Base-by-base conservation (phyloP, 92 coral and sea anemone species). In the Scolanthus callimorphus region DNA sequence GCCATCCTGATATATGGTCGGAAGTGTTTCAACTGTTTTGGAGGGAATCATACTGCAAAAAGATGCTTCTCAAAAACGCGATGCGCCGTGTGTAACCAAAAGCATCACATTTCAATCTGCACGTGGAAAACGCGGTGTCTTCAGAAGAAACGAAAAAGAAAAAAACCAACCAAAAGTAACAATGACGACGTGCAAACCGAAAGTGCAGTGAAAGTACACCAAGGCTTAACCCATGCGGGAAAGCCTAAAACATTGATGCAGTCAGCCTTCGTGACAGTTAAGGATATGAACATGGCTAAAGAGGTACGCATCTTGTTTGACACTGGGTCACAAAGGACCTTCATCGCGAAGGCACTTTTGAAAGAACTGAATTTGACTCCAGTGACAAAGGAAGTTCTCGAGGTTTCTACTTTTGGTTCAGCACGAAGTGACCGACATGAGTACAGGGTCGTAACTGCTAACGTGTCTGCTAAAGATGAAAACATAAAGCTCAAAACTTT, bases 241-340 rank as follows among this genome's bases (percentile, higher is more conserved):
- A 6, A 34, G 9, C 43, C 43, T 15, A 34, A 34, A 34, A 15
- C 52, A 31, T 15, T 34, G 43, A 34, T 34, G 43, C 43, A 34
- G 15, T 34, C 43, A 6, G 43, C 43, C 43, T 34, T 34, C 15
- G 15, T 6, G 6, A 15, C 9, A 34, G 43, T 6, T 15, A 34
- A 34, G 15, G 6, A 15, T 15, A 47, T 39, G 4, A 50, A 17
- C 54, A 46, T 51, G 52, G 3, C 25, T 21, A n/a, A n/a, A n/a
- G n/a, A n/a, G n/a, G n/a, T n/a, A n/a, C 70, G 79, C 20, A 39
- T 41, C 26, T 24, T 72, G 44, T 49, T 71, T 39, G 77, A 71
- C 50, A 60, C 78, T 38, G 70, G 69, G 25, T 71, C 78, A 50
- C 78, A 71, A 49, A 71, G 62, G 60, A 71, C 61, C 61, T 71